Evolutionary conservation across 2,888 invertebrate genomes (phyloP).

Genomic region (Frankliniella intonsa): DNA sequence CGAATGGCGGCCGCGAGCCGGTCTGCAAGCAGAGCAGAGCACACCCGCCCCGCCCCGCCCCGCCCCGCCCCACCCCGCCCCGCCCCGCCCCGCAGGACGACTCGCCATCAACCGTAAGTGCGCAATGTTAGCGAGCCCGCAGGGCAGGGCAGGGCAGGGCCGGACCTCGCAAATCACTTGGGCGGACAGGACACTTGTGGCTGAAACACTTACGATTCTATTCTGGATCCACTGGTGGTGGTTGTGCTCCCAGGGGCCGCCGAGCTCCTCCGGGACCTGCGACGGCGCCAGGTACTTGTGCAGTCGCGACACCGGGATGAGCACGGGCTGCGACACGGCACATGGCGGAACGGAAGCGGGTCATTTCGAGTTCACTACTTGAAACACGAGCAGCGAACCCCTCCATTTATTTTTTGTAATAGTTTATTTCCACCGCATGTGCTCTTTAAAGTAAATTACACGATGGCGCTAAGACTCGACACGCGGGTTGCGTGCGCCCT

Average conservation of each 20-base stretch:
- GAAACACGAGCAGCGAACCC: too few relatives aligned
- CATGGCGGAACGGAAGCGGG: slow-evolving; percentile 32
- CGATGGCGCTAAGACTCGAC: too few relatives aligned
- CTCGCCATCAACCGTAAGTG: too few relatives aligned
- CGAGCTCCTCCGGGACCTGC: slow-evolving; percentile 67
- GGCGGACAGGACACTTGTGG: too few relatives aligned
- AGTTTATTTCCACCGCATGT: too few relatives aligned
- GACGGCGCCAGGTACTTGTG: slow-evolving; percentile 62
- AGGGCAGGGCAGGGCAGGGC: neutral
- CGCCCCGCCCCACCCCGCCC: too few relatives aligned
- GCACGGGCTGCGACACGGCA: slow-evolving; percentile 59
- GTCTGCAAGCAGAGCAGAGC: neutral
- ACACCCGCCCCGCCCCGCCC: too few relatives aligned
- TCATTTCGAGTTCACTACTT: slow-evolving; percentile 29
- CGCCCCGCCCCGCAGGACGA: too few relatives aligned
- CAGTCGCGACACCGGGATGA: slow-evolving; percentile 64
- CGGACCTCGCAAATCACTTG: too few relatives aligned
- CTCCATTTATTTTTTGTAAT: too few relatives aligned
- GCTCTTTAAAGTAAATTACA: too few relatives aligned
- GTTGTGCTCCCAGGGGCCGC: slow-evolving; percentile 66
- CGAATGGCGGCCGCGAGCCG: neutral
- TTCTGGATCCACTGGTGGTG: slow-evolving; percentile 71
- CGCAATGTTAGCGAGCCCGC: neutral
- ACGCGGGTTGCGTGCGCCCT: too few relatives aligned
- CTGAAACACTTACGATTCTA: slow-evolving; percentile 58